Percentiles rank a stretch among this genome's conserved stretches.
These are phyloP conservation scores for Meteorus cinctellus DNA, from an alignment of 2,888 invertebrate genomes.

Conservation along the genomic window DNA sequence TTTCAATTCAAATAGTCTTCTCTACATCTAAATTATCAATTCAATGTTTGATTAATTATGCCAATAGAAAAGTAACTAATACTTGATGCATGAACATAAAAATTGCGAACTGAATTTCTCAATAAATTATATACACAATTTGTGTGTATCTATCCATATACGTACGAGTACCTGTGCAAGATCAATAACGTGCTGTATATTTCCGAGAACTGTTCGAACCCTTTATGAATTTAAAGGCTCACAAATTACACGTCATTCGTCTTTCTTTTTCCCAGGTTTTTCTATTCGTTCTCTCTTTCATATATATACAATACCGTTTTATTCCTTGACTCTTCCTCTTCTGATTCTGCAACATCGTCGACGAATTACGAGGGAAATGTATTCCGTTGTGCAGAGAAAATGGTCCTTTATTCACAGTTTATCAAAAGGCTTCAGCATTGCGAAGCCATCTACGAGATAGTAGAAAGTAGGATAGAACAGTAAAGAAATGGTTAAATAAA, in stretches of 20 bases:
- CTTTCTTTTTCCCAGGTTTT: slow-evolving; percentile 12
- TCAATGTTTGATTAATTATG: not conserved
- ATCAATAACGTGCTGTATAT: not conserved
- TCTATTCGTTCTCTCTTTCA: not conserved
- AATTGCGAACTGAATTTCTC: no score
- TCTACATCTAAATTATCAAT: not conserved
- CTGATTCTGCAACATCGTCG: slow-evolving; percentile 38
- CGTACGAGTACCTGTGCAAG: not conserved
- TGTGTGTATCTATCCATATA: no score
- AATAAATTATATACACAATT: no score
- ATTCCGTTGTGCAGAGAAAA: slow-evolving; percentile 32
- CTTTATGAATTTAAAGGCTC: slow-evolving; percentile 8
- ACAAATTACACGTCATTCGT: slow-evolving; percentile 1
- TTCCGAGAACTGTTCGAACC: not conserved
- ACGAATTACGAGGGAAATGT: slow-evolving; percentile 35
- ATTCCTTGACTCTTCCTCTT: slow-evolving; percentile 7
- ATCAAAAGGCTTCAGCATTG: slow-evolving; percentile 26
- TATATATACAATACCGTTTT: not conserved
- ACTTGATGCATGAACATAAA: no score
- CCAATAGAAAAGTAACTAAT: no score
- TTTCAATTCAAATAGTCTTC: no score
- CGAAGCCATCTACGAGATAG: slow-evolving; percentile 6
- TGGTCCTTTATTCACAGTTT: slow-evolving; percentile 29
- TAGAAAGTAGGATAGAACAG: slow-evolving; percentile 12
- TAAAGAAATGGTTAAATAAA: slow-evolving; percentile 35